Evolutionary conservation across 2,888 invertebrate species (phyloP).

Genomic region (Cenopis cana): DNA sequence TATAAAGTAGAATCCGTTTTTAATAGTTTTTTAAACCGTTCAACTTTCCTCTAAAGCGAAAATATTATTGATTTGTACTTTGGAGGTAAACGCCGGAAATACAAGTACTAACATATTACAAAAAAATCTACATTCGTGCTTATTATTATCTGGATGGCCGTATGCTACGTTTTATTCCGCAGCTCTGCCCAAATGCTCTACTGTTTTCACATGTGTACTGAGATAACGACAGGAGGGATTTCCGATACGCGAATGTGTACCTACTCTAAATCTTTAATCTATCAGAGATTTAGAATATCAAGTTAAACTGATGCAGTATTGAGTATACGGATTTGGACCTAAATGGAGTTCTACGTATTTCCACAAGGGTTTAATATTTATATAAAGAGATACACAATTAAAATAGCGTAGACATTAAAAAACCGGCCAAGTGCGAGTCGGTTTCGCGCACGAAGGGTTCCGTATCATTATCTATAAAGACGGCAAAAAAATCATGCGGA

Average conservation of each 20-base stretch:
- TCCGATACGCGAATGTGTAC: slow-evolving; percentile 35
- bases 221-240: slow-evolving; percentile 31
- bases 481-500: too few relatives aligned
- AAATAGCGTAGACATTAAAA: too few relatives aligned
- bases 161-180: too few relatives aligned
- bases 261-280: slow-evolving; percentile 36
- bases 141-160: too few relatives aligned
- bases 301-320: slow-evolving; percentile 19
- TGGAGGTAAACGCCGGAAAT: too few relatives aligned
- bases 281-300: slow-evolving; percentile 23
- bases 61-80: background rate
- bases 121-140: too few relatives aligned
- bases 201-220: slow-evolving; percentile 18
- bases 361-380: background rate
- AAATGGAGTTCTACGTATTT: background rate
- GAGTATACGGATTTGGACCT: background rate
- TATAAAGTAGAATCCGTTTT: too few relatives aligned
- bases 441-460: too few relatives aligned
- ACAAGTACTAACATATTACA: too few relatives aligned
- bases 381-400: too few relatives aligned
- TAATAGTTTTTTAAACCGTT: background rate
- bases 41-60: background rate
- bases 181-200: background rate
- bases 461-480: too few relatives aligned
- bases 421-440: too few relatives aligned